These are phyloP conservation scores for Oncorhynchus gorbuscha DNA, from an alignment of 2,113 vertebrate genomes.

Conservation along the genomic window DNA sequence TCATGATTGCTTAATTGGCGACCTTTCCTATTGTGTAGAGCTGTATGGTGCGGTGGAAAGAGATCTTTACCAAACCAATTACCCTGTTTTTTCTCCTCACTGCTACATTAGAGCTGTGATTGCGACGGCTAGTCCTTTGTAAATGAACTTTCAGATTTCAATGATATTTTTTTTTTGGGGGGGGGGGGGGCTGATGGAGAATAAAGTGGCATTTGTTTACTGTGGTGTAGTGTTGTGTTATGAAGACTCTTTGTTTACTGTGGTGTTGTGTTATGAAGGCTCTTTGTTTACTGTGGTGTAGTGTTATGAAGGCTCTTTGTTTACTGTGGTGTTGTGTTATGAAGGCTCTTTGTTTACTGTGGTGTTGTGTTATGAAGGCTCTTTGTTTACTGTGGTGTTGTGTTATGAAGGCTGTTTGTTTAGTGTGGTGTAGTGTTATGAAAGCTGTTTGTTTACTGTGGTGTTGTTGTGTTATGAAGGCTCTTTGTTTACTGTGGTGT, in stretches of 20 bases:
- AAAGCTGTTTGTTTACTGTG: slow-evolving; percentile 78
- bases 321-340: too few species aligned
- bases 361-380: too few species aligned
- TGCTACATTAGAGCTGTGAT: slow-evolving; percentile 99
- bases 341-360: too few species aligned
- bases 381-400: slow-evolving; percentile 40
- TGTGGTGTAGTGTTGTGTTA: too few species aligned
- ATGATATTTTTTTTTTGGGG: slow-evolving; percentile 79
- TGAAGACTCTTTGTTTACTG: too few species aligned
- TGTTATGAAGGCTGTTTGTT: slow-evolving; percentile 49
- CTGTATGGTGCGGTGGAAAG: slow-evolving; percentile 99
- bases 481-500: too few species aligned
- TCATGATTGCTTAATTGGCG: slow-evolving; percentile 99
- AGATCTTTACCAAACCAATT: slow-evolving; percentile 99
- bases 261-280: too few species aligned
- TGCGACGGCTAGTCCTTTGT: slow-evolving; percentile 99
- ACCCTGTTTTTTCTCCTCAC: slow-evolving; percentile 94
- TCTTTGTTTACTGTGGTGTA: too few species aligned
- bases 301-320: too few species aligned
- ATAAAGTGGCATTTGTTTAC: slow-evolving; percentile 94
- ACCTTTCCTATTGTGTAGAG: slow-evolving; percentile 99
- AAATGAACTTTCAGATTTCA: slow-evolving; percentile 99
- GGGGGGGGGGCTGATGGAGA: slow-evolving; percentile 90
- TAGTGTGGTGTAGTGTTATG: slow-evolving; percentile 52
- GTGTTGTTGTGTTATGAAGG: slow-evolving; percentile 83